Conservation (phyloP, 2,113 vertebrate species). For the Spea multiplicata region DNA sequence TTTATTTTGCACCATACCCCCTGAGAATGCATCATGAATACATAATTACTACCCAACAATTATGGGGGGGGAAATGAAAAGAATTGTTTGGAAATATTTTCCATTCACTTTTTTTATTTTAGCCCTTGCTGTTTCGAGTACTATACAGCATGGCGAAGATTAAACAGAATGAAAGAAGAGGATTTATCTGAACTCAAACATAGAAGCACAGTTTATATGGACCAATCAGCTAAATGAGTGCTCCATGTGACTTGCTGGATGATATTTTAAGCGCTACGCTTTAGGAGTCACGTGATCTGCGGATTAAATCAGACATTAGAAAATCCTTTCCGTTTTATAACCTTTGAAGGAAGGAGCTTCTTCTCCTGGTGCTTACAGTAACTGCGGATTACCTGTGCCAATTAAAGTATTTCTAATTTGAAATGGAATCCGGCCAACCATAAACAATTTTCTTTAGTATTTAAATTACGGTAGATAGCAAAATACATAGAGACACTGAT, state of each 20-base stretch:
- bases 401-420: slow-evolving; percentile 34
- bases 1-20: no score
- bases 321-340: slow-evolving; percentile 57
- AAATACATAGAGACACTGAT: no score
- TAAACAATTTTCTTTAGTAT: no score
- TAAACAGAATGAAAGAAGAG: slow-evolving; percentile 47
- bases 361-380: slow-evolving; percentile 10
- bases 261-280: slow-evolving; percentile 51
- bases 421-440: background rate
- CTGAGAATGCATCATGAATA: no score
- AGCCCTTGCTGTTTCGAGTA: slow-evolving; percentile 15
- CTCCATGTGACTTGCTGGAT: slow-evolving; percentile 37
- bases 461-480: no score
- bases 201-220: slow-evolving; percentile 48
- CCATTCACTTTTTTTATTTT: slow-evolving; percentile 36
- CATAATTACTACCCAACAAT: no score
- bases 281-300: slow-evolving; percentile 50
- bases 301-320: slow-evolving; percentile 57
- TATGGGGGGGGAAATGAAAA: no score
- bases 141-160: slow-evolving; percentile 37
- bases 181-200: slow-evolving; percentile 56
- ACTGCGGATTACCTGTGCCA: slow-evolving; percentile 23
- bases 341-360: slow-evolving; percentile 10
- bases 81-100: no score
- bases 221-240: slow-evolving; percentile 55